Conservation (phyloP, 2,888 invertebrate species). For the Mythimna vitellina region DNA sequence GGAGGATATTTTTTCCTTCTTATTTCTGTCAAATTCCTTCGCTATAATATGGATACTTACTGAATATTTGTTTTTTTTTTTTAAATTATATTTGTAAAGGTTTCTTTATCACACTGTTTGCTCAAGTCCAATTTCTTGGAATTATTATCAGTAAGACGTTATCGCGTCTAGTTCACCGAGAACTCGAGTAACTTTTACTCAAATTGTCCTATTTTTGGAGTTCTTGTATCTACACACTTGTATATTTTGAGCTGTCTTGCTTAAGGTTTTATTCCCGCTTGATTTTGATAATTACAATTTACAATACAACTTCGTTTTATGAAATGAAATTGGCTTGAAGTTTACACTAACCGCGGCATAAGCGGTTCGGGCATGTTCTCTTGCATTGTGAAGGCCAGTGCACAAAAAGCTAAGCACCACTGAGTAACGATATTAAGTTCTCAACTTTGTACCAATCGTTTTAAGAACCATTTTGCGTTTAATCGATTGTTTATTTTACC, state of each 20-base stretch:
- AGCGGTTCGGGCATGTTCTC: conserved; percentile 89
- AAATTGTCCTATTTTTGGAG: conserved; percentile 42
- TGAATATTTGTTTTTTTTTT: not conserved
- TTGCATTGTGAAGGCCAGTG: conserved; percentile 76
- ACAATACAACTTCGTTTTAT: conserved; percentile 62
- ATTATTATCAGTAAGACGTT: conserved; percentile 78
- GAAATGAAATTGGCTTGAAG: conserved; percentile 71
- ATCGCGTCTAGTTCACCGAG: conserved; percentile 72
- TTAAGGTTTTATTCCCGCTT: conserved; percentile 11
- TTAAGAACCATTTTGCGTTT: conserved; percentile 79
- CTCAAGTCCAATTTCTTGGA: conserved; percentile 73
- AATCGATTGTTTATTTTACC: conserved; percentile 72
- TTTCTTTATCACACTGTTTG: conserved; percentile 72
- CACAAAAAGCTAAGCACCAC: conserved; percentile 76
- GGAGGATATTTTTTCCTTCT: conserved; percentile 8
- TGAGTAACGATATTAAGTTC: conserved; percentile 65
- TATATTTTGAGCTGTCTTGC: not conserved
- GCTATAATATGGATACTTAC: not conserved
- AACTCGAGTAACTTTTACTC: conserved; percentile 47
- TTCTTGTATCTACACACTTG: not conserved
- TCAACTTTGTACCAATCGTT: conserved; percentile 75
- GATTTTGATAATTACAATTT: conserved; percentile 45
- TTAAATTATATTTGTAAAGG: conserved; percentile 57
- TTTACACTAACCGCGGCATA: conserved; percentile 84
- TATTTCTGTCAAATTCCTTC: conserved; percentile 25